Evolutionary conservation across 2,888 invertebrate genomes (phyloP), one percentile per base, ranked within the genome.

Genomic region (Nymphalis urticae): DNA sequence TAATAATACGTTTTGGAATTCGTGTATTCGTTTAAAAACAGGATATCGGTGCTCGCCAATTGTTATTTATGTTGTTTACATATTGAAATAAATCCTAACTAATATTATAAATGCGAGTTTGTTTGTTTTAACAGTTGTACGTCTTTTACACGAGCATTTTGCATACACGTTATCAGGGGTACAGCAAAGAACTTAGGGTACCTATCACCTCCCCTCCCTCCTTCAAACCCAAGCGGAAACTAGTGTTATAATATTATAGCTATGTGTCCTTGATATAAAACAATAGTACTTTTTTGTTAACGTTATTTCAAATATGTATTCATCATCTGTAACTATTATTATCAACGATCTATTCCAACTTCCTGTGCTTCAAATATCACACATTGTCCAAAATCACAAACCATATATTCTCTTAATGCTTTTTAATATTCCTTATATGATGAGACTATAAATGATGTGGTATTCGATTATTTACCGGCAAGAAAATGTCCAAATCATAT

Each of bases 391-490:
- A 60, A 60, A 17, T 17, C 32, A 8, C n/a, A 54, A 13, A 53
- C 51, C 7, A 27, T 36, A 60, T 60, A 60, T 21, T 62, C 27
- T 48, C 13, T 32, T 24, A 32, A 27, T 48, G 8, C 27, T 62
- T 48, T 48, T 42, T 42, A 42, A 13, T 42, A 13, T 42, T 42
- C 4, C 42, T 42, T 32, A 56, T 8, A 27, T 32, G 17, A 27
- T 32, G 17, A 16, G 24, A 17, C 27, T 27, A 16, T 27, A n/a
- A n/a, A 21, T 50, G 58, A 60, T 60, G 16, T 51, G 51, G 19
- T 36, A 32, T 48, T 19, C 53, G n/a, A 53, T 62, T 62, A 36
- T 59, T 68, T 66, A 36, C 68, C 63, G 65, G 68, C 68, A 68
- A 70, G 68, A 64, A 63, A 63, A 53, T 53, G 51, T 51, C 62